These are phyloP conservation scores for Chalcosyrphus nemorum DNA, from an alignment of 2,888 invertebrate genomes.

Conservation along the genomic window DNA sequence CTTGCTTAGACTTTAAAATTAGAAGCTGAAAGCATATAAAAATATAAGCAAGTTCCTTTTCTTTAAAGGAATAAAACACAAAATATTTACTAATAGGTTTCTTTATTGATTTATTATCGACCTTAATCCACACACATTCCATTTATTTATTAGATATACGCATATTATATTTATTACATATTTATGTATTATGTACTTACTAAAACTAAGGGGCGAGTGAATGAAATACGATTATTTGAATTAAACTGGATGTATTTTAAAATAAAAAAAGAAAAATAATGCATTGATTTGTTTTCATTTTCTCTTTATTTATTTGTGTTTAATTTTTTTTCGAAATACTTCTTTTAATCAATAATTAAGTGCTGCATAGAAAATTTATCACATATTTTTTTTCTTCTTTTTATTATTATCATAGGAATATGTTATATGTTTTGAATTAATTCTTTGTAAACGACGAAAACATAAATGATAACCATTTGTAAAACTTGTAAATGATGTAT, in stretches of 20 bases:
- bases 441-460: constrained; percentile 27
- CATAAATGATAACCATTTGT: constrained; percentile 16
- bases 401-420: constrained; percentile 15
- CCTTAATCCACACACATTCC: constrained; percentile 47
- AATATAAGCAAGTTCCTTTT: not conserved
- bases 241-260: constrained; percentile 1
- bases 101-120: constrained; percentile 43
- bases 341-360: constrained; percentile 38
- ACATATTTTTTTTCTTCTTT: constrained; percentile 36
- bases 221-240: not conserved
- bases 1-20: too few relatives aligned
- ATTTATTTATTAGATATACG: constrained; percentile 26
- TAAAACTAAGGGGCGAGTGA: constrained; percentile 4
- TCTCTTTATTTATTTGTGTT: constrained; percentile 57
- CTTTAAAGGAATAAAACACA: constrained; percentile 23
- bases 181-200: constrained; percentile 8
- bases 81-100: not conserved
- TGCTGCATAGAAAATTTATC: constrained; percentile 62
- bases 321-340: constrained; percentile 16
- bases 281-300: constrained; percentile 50
- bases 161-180: constrained; percentile 19
- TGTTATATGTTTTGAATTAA: constrained; percentile 1
- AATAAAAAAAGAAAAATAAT: constrained; percentile 39
- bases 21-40: too few relatives aligned
- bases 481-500: constrained; percentile 27